phyloP scores from a whole-genome alignment of 2,888 invertebrate genomes.

The Apamea crenata region DNA sequence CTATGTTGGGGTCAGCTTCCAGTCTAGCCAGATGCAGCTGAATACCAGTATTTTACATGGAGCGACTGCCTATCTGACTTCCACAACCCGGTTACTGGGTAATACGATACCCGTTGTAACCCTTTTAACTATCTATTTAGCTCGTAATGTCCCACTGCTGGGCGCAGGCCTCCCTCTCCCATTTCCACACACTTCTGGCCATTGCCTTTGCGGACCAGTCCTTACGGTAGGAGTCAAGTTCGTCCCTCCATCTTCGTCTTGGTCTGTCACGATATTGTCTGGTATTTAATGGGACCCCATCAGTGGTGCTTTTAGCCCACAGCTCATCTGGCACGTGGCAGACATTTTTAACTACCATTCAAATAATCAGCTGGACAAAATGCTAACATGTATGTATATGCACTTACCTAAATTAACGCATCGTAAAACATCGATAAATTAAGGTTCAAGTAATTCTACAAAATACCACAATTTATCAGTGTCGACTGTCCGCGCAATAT shows the following conservation, averaged over 20 bases:
- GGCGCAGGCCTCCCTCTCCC: not conserved
- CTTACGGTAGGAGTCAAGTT: not conserved
- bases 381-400: not conserved
- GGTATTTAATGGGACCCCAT: not conserved
- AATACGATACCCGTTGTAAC: too few relatives aligned
- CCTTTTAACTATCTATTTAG: too few relatives aligned
- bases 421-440: not conserved
- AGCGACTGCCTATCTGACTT: too few relatives aligned
- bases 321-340: not conserved
- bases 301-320: not conserved
- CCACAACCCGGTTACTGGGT: too few relatives aligned
- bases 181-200: not conserved
- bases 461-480: constrained; percentile 22
- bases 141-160: not conserved
- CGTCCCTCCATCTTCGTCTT: not conserved
- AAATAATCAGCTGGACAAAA: not conserved
- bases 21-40: too few relatives aligned
- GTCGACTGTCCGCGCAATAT: constrained; percentile 6
- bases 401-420: not conserved
- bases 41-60: too few relatives aligned
- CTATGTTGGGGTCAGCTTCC: too few relatives aligned
- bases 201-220: not conserved
- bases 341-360: not conserved
- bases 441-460: not conserved
- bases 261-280: not conserved